Evolutionary conservation across 2,113 vertebrate genomes (phyloP).

Genomic region (Beaufortia kweichowensis): DNA sequence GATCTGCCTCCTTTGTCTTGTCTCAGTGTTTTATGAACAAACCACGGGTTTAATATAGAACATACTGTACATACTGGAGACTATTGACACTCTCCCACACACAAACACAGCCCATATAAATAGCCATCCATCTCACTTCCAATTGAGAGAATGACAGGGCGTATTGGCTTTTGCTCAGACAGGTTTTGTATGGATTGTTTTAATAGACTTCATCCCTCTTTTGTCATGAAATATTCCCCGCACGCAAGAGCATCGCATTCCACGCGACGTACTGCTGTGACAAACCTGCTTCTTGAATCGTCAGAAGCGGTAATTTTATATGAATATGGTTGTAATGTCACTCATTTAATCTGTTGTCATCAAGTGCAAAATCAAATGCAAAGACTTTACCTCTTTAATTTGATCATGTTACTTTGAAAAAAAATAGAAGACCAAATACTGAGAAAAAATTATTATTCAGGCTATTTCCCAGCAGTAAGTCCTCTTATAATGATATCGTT

Average conservation of each 20-base stretch:
- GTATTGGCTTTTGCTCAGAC: constrained; percentile 26
- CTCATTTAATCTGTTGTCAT: constrained; percentile 40
- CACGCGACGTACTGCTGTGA: constrained; percentile 22
- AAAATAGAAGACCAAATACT: constrained; percentile 31
- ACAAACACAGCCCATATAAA: constrained; percentile 16
- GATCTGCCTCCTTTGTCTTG: constrained; percentile 26
- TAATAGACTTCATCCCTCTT: constrained; percentile 22
- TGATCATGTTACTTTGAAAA: constrained; percentile 23
- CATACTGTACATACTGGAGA: background rate
- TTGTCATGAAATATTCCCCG: constrained; percentile 40
- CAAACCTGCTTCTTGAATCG: constrained; percentile 24
- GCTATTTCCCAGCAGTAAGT: constrained; percentile 13
- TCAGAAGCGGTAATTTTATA: constrained; percentile 36
- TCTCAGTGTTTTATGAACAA: background rate
- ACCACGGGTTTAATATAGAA: constrained; percentile 9
- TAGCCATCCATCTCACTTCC: constrained; percentile 28
- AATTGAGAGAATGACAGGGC: constrained; percentile 20
- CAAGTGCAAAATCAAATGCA: constrained; percentile 26
- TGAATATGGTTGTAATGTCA: constrained; percentile 47
- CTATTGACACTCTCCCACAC: background rate
- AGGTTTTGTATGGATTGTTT: constrained; percentile 32
- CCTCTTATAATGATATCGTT: constrained; percentile 30
- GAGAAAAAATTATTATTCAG: constrained; percentile 32
- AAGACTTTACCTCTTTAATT: too few relatives aligned
- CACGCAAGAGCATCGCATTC: constrained; percentile 16